A percentile compares a stretch with the other conserved stretches of the same genome.
Evolutionary conservation across 2,797 vertebrate species (phyloP).

Genomic region (Enteromius paludinosus): DNA sequence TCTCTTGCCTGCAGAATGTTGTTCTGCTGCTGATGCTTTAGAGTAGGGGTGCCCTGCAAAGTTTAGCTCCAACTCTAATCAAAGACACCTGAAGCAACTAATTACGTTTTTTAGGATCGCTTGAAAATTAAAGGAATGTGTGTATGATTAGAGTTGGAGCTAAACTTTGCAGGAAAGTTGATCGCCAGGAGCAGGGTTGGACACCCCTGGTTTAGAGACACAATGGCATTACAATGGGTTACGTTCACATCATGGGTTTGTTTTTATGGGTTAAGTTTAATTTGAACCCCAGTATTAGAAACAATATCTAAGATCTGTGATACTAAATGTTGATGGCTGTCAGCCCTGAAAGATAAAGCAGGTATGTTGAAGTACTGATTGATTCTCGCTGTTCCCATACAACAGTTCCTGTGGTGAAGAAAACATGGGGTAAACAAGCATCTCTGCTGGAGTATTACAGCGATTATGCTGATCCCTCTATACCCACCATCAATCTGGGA

Average conservation of each 20-base stretch:
- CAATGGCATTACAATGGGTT: background rate
- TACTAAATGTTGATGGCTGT: background rate
- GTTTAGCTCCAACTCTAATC: too few relatives aligned
- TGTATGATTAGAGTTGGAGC: too few relatives aligned
- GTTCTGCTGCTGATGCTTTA: background rate
- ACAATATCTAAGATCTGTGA: background rate
- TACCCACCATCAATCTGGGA: slow-evolving; percentile 91
- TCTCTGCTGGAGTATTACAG: slow-evolving; percentile 91
- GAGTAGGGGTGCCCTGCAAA: too few relatives aligned
- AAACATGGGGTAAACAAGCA: slow-evolving; percentile 91
- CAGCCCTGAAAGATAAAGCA: background rate
- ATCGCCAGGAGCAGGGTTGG: too few relatives aligned
- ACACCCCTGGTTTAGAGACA: background rate
- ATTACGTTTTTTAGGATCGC: too few relatives aligned
- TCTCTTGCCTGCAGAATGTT: background rate
- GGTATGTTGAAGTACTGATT: background rate
- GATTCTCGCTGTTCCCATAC: slow-evolving; percentile 3
- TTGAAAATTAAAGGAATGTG: too few relatives aligned
- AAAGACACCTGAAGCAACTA: too few relatives aligned
- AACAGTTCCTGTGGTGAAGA: slow-evolving; percentile 94
- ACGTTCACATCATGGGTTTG: background rate
- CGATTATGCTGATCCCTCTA: slow-evolving; percentile 85
- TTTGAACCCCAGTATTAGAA: background rate
- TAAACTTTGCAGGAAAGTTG: too few relatives aligned
- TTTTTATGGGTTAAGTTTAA: background rate